Conservation (phyloP, 2,113 vertebrate species). For the Salvelinus namaycush region DNA sequence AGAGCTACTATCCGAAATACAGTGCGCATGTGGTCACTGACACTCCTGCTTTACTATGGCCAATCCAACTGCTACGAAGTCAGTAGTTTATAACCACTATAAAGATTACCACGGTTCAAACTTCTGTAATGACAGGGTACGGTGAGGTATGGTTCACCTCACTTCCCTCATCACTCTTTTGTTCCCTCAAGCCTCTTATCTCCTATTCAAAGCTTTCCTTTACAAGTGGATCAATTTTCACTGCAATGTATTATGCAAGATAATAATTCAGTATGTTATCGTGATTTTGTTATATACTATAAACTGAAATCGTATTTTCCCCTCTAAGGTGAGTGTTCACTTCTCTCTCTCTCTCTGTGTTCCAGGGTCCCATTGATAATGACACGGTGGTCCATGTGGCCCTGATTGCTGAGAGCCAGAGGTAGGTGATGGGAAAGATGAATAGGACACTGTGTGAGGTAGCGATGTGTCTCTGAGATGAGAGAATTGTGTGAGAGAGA, state of each 20-base stretch:
- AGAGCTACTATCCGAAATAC: too few species aligned
- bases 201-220: neutral
- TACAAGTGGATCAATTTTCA: neutral
- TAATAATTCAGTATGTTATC: neutral
- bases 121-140: constrained; percentile 8
- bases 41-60: too few species aligned
- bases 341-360: constrained; percentile 27
- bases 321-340: too few species aligned
- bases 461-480: neutral
- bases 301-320: neutral
- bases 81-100: neutral
- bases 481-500: neutral
- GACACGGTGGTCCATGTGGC: constrained; percentile 93
- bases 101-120: neutral
- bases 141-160: neutral
- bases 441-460: neutral
- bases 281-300: neutral
- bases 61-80: too few species aligned
- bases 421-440: constrained; percentile 70
- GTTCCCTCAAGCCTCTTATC: neutral
- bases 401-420: constrained; percentile 94
- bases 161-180: neutral
- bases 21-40: too few species aligned
- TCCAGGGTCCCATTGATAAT: constrained; percentile 93
- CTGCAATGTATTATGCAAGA: neutral